Conservation (phyloP, 2,888 invertebrate genomes). For the Tolmerus cingulatus region DNA sequence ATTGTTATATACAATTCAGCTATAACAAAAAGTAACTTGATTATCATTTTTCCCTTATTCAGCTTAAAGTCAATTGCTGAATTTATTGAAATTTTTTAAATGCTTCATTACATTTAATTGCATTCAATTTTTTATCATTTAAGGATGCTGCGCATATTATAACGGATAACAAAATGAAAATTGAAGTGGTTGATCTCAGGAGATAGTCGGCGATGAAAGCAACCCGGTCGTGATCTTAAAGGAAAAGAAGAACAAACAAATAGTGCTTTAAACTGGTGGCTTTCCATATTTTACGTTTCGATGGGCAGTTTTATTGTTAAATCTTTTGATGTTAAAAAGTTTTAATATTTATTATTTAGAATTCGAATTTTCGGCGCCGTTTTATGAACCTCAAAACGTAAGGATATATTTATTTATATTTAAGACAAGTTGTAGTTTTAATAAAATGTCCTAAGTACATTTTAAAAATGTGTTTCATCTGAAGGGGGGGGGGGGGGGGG, state of each 20-base stretch:
- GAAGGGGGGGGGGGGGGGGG: not conserved
- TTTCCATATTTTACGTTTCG: conserved; percentile 40
- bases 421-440: not conserved
- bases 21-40: too few species aligned
- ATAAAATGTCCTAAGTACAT: not conserved
- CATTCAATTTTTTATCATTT: conserved; percentile 54
- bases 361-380: not conserved
- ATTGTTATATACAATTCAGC: too few species aligned
- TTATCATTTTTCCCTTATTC: not conserved
- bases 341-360: conserved; percentile 18
- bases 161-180: conserved; percentile 69
- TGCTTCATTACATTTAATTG: not conserved
- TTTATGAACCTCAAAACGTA: not conserved
- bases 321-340: conserved; percentile 6
- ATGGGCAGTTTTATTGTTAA: conserved; percentile 22
- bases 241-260: conserved; percentile 39
- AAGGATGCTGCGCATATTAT: conserved; percentile 78
- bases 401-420: conserved; percentile 8
- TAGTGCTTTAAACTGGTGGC: conserved; percentile 53
- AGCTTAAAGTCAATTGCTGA: not conserved
- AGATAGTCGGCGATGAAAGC: conserved; percentile 64
- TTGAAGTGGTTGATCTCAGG: conserved; percentile 78
- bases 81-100: not conserved
- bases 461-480: not conserved
- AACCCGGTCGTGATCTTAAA: not conserved